These are phyloP conservation scores for Apotomis capreana DNA, from an alignment of 2,888 invertebrate species.

Conservation along the genomic window DNA sequence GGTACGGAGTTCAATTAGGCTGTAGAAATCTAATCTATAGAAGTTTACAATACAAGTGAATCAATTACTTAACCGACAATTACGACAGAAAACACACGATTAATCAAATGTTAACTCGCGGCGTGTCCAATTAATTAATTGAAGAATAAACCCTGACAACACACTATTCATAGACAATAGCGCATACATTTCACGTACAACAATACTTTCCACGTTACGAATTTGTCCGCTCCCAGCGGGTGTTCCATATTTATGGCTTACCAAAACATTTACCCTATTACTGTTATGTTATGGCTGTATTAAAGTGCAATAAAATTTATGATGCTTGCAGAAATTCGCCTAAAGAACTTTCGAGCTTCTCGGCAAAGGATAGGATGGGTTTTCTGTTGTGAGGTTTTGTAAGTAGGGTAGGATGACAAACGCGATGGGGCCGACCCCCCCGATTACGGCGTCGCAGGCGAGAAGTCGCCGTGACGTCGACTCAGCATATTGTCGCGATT, in stretches of 20 bases:
- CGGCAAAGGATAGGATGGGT: slow-evolving; percentile 29
- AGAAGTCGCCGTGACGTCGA: slow-evolving; percentile 73
- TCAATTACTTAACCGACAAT: slow-evolving; percentile 36
- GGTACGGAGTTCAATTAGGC: slow-evolving; percentile 2
- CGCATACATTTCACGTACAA: slow-evolving; percentile 32
- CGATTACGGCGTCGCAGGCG: slow-evolving; percentile 75
- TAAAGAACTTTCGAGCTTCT: slow-evolving; percentile 47
- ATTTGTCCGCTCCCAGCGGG: slow-evolving; percentile 73
- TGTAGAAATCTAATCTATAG: too few species aligned
- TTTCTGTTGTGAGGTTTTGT: slow-evolving; percentile 49
- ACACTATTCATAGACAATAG: slow-evolving; percentile 34
- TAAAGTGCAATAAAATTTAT: slow-evolving; percentile 82
- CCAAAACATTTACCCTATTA: slow-evolving; percentile 84
- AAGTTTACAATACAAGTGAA: slow-evolving; percentile 4
- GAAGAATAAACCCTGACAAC: slow-evolving; percentile 28
- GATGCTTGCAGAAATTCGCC: slow-evolving; percentile 66
- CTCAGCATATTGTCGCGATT: slow-evolving; percentile 75
- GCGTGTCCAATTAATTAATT: slow-evolving; percentile 35
- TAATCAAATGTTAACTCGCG: slow-evolving; percentile 40
- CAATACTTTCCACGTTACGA: slow-evolving; percentile 52
- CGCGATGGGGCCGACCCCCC: slow-evolving; percentile 71
- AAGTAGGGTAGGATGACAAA: slow-evolving; percentile 74
- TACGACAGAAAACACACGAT: slow-evolving; percentile 28
- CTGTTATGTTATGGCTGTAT: slow-evolving; percentile 81
- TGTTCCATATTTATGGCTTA: slow-evolving; percentile 79